Percentiles rank a stretch among this genome's conserved stretches.
Conservation (phyloP, 1,140 invertebrate genomes). For the Bombus impatiens region DNA sequence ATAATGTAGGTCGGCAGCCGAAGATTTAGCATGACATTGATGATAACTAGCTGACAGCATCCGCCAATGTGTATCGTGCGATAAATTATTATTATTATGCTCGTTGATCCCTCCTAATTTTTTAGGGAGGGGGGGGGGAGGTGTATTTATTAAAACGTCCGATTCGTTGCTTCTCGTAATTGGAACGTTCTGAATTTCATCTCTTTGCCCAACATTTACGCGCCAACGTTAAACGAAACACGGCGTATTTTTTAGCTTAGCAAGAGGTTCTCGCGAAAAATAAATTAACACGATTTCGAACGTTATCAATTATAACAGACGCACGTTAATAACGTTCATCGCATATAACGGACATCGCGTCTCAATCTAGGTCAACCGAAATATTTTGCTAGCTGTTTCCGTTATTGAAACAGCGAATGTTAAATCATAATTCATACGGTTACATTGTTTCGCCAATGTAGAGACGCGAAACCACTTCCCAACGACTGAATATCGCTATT, state of each 20-base stretch:
- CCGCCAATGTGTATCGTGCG: neutral
- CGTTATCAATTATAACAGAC: slow-evolving; percentile 19
- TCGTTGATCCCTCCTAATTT: neutral
- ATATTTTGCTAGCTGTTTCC: slow-evolving; percentile 36
- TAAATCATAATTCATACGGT: slow-evolving; percentile 18
- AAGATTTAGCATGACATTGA: slow-evolving; percentile 30
- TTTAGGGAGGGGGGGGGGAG: rapidly evolving
- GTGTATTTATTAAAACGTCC: neutral
- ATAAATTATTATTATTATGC: slow-evolving; percentile 6
- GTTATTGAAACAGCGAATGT: slow-evolving; percentile 25
- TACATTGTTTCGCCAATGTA: neutral
- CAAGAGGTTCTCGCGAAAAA: neutral
- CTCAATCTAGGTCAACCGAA: slow-evolving; percentile 27
- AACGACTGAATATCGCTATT: too few relatives aligned
- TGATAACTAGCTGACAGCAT: slow-evolving; percentile 5
- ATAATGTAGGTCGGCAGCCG: slow-evolving; percentile 17
- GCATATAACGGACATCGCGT: neutral
- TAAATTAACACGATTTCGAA: slow-evolving; percentile 18
- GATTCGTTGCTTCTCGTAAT: slow-evolving; percentile 9
- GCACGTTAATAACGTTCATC: neutral
- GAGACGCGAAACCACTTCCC: neutral
- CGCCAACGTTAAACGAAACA: neutral
- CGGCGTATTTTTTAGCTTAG: neutral
- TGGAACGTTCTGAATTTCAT: neutral
- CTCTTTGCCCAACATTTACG: neutral